phyloP scores from a whole-genome alignment of 2,797 vertebrate species.

The Centroberyx gerrardi region DNA sequence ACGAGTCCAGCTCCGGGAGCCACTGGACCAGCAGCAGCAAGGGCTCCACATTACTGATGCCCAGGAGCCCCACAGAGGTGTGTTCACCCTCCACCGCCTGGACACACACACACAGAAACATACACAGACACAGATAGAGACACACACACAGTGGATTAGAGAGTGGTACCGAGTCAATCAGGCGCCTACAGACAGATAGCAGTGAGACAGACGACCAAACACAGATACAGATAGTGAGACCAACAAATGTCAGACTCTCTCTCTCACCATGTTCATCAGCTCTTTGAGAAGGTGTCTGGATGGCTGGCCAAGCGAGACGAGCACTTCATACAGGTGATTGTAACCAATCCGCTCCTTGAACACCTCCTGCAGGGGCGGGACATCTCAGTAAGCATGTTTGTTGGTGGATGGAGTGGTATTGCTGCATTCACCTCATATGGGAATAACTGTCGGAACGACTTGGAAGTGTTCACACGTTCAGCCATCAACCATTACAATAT shows the following conservation, averaged over 20 bases:
- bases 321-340: slow-evolving; percentile 94
- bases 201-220: not conserved
- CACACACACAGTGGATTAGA: not conserved
- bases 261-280: slow-evolving; percentile 98
- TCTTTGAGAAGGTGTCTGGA: slow-evolving; percentile 94
- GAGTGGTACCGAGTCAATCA: not conserved
- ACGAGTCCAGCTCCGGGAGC: slow-evolving; percentile 94
- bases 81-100: slow-evolving; percentile 98
- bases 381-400: not conserved
- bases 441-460: too few relatives aligned
- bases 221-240: not conserved
- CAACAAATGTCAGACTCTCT: not conserved
- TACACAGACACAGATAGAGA: not conserved
- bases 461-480: too few relatives aligned
- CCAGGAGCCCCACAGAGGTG: slow-evolving; percentile 94
- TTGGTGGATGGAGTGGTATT: not conserved
- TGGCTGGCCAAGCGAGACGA: slow-evolving; percentile 94
- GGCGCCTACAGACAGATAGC: too few relatives aligned
- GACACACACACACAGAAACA: slow-evolving; percentile 36
- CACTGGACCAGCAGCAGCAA: slow-evolving; percentile 95
- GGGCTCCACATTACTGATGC: slow-evolving; percentile 97
- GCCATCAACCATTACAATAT: too few relatives aligned
- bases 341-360: slow-evolving; percentile 99
- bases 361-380: slow-evolving; percentile 88
- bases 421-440: not conserved